Percentiles rank a stretch among this genome's conserved stretches.
These are phyloP conservation scores for Cherax quadricarinatus DNA, from an alignment of 1,140 invertebrate genomes.

Conservation along the genomic window DNA sequence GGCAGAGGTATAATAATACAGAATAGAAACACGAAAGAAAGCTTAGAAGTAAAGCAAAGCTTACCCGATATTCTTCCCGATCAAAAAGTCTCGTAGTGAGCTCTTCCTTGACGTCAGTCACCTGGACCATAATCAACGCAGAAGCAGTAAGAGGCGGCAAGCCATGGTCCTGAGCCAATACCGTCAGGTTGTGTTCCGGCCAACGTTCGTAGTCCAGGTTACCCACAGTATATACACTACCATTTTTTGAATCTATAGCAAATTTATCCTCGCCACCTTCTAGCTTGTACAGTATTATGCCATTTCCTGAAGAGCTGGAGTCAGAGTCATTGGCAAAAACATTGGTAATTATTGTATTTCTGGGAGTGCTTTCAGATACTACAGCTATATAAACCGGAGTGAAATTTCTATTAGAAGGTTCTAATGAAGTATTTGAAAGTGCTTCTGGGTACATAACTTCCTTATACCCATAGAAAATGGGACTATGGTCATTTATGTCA, in stretches of 20 bases:
- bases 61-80: constrained; percentile 59
- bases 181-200: constrained; percentile 41
- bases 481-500: constrained; percentile 53
- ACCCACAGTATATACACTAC: constrained; percentile 55
- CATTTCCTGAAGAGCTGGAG: constrained; percentile 50
- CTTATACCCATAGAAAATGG: constrained; percentile 56
- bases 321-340: constrained; percentile 58
- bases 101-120: constrained; percentile 50
- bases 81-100: constrained; percentile 56
- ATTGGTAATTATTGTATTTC: constrained; percentile 17
- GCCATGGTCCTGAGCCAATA: constrained; percentile 57
- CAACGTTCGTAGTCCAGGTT: constrained; percentile 54
- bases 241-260: constrained; percentile 62
- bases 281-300: constrained; percentile 53
- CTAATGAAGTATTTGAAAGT: not conserved
- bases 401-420: not conserved
- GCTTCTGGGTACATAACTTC: constrained; percentile 14
- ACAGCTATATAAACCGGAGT: constrained; percentile 36
- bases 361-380: constrained; percentile 30
- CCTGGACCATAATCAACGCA: constrained; percentile 39
- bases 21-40: not conserved
- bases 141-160: constrained; percentile 33
- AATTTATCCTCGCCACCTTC: constrained; percentile 63
- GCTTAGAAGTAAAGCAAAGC: not conserved
- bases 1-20: not conserved